Percentiles rank a stretch among this genome's conserved stretches.
Conservation (phyloP, 2,113 vertebrate genomes). For the Aptenodytes patagonicus region DNA sequence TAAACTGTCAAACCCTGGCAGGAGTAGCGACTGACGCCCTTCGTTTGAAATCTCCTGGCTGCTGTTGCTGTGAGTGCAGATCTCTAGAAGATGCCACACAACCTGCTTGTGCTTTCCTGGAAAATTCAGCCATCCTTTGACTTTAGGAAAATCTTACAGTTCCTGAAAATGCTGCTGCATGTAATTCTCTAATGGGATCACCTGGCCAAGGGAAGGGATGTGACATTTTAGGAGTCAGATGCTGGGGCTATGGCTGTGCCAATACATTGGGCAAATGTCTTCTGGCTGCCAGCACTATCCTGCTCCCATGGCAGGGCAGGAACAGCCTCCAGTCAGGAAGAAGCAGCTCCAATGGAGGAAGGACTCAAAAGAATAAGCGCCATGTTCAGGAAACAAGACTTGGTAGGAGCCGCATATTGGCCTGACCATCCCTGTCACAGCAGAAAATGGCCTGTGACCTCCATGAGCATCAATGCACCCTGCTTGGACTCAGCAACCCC, state of each 20-base stretch:
- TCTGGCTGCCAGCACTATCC: not conserved
- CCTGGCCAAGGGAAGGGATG: not conserved
- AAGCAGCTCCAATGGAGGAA: not conserved
- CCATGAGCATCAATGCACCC: not conserved
- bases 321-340: not conserved
- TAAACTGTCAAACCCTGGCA: slow-evolving; percentile 55
- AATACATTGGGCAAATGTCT: not conserved
- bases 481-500: not conserved
- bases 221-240: not conserved
- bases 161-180: not conserved
- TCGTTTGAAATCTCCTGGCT: slow-evolving; percentile 1
- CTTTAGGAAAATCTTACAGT: not conserved
- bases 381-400: not conserved
- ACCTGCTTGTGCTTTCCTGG: not conserved
- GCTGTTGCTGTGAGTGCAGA: not conserved
- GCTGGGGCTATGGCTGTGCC: not conserved
- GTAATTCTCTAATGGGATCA: not conserved
- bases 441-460: not conserved
- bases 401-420: not conserved
- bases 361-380: not conserved
- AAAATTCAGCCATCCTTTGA: not conserved
- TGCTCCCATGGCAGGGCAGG: not conserved
- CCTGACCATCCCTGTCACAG: not conserved
- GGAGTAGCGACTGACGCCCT: not conserved
- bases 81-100: not conserved